Percentiles rank a stretch among this genome's conserved stretches.
Evolutionary conservation across 2,888 invertebrate species (phyloP).

Genomic region (Suillia variegata): DNA sequence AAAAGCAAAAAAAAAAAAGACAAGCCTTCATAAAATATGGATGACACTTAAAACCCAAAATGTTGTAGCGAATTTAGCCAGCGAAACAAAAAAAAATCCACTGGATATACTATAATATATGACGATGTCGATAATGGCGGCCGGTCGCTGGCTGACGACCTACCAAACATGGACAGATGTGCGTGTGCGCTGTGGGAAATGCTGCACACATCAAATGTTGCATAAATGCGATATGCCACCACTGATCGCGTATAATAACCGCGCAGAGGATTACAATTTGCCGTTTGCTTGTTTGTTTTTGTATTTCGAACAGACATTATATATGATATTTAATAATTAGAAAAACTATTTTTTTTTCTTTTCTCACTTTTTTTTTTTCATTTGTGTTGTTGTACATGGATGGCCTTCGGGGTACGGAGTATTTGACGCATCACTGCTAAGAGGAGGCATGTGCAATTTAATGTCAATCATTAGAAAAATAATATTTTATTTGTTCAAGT

Average conservation of each 20-base stretch:
- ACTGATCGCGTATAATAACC: no score
- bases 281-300: no score
- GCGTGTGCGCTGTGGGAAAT: conserved; percentile 1
- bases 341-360: conserved; percentile 7
- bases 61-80: conserved; percentile 30
- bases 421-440: no score
- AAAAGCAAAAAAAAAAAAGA: conserved; percentile 2
- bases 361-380: no score
- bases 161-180: conserved; percentile 17
- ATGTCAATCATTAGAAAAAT: conserved; percentile 17
- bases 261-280: no score
- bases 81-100: no score
- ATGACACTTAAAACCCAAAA: conserved; percentile 36
- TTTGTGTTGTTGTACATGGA: not conserved
- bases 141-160: not conserved
- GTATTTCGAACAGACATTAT: conserved; percentile 9
- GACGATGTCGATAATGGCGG: not conserved
- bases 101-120: no score
- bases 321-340: conserved; percentile 18
- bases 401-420: not conserved
- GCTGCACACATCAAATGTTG: conserved; percentile 9
- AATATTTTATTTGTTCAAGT: not conserved
- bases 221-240: conserved; percentile 4
- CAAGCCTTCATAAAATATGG: conserved; percentile 7
- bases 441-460: conserved; percentile 3